A percentile compares a stretch with the other conserved stretches of the same genome.
These are phyloP conservation scores for Cryptocephalus primarius DNA, from an alignment of 2,888 invertebrate genomes.

Conservation along the genomic window DNA sequence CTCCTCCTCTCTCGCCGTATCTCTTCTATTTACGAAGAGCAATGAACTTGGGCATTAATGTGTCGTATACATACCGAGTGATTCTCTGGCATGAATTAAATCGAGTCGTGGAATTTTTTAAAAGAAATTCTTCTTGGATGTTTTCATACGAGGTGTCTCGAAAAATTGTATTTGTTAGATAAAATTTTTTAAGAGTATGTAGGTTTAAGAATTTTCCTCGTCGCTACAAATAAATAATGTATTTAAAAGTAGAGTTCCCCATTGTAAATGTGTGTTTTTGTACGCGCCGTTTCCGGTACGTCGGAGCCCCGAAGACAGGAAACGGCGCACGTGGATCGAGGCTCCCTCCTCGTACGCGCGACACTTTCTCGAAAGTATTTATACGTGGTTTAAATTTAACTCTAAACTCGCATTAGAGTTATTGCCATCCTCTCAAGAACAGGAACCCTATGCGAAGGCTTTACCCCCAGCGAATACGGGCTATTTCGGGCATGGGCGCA, in stretches of 20 bases:
- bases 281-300: slow-evolving; percentile 9
- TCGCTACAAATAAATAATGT: no score
- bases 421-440: background rate
- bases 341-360: background rate
- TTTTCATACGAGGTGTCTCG: no score
- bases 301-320: slow-evolving; percentile 7
- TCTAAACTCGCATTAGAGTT: background rate
- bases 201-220: no score
- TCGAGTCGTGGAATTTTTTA: no score
- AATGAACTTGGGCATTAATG: slow-evolving; percentile 9
- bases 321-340: slow-evolving; percentile 13
- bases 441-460: background rate
- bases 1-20: background rate
- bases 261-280: no score
- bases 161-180: no score
- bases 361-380: slow-evolving; percentile 1
- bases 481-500: no score
- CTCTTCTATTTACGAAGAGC: slow-evolving; percentile 7
- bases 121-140: no score
- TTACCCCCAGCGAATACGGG: background rate
- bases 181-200: no score
- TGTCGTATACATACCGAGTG: no score
- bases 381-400: background rate
- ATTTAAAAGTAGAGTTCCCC: no score
- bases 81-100: no score